Conservation (phyloP, 2,888 invertebrate species). For the Acleris cristana region DNA sequence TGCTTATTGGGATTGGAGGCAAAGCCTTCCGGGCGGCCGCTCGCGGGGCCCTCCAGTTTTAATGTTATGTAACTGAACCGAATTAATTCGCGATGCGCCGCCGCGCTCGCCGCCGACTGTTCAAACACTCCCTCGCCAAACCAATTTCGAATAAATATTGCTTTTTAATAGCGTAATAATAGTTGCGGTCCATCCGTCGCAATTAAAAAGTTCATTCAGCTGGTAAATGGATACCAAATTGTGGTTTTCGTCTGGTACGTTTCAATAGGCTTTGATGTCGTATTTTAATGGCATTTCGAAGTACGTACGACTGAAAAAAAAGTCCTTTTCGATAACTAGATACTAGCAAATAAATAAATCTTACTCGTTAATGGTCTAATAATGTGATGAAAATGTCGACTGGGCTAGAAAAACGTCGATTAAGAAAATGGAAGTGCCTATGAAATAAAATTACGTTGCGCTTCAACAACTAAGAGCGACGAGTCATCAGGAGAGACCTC, state of each 20-base stretch:
- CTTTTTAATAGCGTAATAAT: conserved; percentile 56
- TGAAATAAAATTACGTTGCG: too few relatives aligned
- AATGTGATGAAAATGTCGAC: too few relatives aligned
- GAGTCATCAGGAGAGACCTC: too few relatives aligned
- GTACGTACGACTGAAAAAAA: not conserved
- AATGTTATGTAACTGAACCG: conserved; percentile 64
- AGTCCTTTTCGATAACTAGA: too few relatives aligned
- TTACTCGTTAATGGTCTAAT: too few relatives aligned
- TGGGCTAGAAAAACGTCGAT: too few relatives aligned
- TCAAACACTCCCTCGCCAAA: conserved; percentile 55
- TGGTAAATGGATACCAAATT: conserved; percentile 42
- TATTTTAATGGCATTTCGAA: conserved; percentile 13
- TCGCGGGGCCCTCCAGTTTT: conserved; percentile 58
- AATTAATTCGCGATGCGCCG: conserved; percentile 58
- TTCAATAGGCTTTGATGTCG: conserved; percentile 19
- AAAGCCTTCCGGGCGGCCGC: conserved; percentile 56
- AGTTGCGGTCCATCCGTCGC: conserved; percentile 53
- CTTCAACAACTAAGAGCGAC: too few relatives aligned
- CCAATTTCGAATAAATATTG: conserved; percentile 64
- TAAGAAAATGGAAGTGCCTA: too few relatives aligned
- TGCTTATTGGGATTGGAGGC: conserved; percentile 67
- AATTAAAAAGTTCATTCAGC: conserved; percentile 62
- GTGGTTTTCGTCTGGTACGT: conserved; percentile 39
- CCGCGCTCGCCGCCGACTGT: conserved; percentile 43
- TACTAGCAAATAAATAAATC: too few relatives aligned